Evolutionary conservation across 2,113 vertebrate species (phyloP), one percentile per base, ranked within the genome.

Genomic region (Sorex araneus): DNA sequence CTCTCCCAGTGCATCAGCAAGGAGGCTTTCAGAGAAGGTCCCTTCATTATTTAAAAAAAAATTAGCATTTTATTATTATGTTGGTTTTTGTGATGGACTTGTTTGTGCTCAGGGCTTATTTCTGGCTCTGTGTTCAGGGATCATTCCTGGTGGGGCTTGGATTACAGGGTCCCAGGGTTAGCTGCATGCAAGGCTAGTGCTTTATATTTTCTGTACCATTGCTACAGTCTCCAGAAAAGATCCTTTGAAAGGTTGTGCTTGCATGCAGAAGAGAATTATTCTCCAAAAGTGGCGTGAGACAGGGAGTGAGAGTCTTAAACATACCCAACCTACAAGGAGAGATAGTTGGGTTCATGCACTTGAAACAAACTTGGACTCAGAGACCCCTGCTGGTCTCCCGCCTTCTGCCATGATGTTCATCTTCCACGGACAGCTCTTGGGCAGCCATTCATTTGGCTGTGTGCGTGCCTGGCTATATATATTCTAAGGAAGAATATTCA

Each of bases 231-330:
- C 7, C 18, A 21, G 69, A 71, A 19, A 69, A 2, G 6, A 32
- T 34, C 6, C 28, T 77, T 40, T n/a, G 6, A 43, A 71, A 89
- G 63, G 54, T 0, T 50, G 11, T 45, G 79, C 12, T 87, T 87
- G 54, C 28, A 54, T 88, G 71, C 50, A 23, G 71, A 79, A 87
- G 60, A 15, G 32, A 71, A 47, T n/a, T 80, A 4, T 66, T 82
- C 32, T 78, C 64, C 28, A 69, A 86, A 45, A 81, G 84, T 87
- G 86, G 16, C 70, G 12, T 71, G 81, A 90, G 85, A 87, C 28
- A 13, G 30, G 63, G 30, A 84, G 50, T 27, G 34, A 83, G 67
- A 54, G 16, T n/a, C 64, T 85, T 84, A 16, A 66, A 64, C 43
- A 78, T 75, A 28, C 60, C 32, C 40, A 40, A 40, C 40, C 36